A percentile compares a stretch with the other conserved stretches of the same genome.
These are phyloP conservation scores for Prenolepis imparis DNA, from an alignment of 2,888 invertebrate species.

Conservation along the genomic window DNA sequence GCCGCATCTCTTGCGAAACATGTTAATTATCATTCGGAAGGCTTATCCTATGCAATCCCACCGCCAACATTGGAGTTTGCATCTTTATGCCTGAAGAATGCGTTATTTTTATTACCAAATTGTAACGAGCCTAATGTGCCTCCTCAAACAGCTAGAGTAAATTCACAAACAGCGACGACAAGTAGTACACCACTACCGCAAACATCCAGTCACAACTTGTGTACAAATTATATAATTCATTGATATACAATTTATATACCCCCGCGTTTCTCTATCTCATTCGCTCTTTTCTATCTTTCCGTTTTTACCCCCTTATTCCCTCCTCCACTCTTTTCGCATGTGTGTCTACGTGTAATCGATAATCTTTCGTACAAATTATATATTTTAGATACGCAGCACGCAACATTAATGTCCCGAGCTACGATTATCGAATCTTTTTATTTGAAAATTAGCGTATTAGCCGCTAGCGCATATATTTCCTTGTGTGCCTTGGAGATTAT, in stretches of 20 bases:
- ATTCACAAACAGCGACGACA: conserved; percentile 72
- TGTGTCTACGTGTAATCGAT: not conserved
- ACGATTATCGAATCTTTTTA: conserved; percentile 79
- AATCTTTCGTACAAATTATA: not conserved
- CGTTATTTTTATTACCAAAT: conserved; percentile 90
- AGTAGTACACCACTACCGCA: conserved; percentile 74
- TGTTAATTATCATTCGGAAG: conserved; percentile 88
- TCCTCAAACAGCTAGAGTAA: conserved; percentile 70
- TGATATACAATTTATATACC: not conserved
- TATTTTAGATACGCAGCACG: conserved; percentile 73
- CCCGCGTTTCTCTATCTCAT: not conserved
- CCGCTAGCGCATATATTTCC: conserved; percentile 94
- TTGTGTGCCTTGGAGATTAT: conserved; percentile 95
- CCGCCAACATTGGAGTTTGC: conserved; percentile 96
- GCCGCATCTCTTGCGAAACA: conserved; percentile 87
- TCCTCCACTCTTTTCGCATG: not conserved
- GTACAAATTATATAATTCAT: conserved; percentile 56
- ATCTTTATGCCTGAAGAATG: conserved; percentile 94
- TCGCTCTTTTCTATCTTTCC: no score
- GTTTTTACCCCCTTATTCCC: not conserved
- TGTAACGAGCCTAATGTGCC: conserved; percentile 78
- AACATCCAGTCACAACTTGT: conserved; percentile 73
- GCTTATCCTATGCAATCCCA: conserved; percentile 94
- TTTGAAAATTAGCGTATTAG: conserved; percentile 89
- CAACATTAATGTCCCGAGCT: conserved; percentile 74